Percentiles rank a stretch among this genome's conserved stretches.
Conservation (phyloP, 2,797 vertebrate genomes). For the Falco peregrinus region DNA sequence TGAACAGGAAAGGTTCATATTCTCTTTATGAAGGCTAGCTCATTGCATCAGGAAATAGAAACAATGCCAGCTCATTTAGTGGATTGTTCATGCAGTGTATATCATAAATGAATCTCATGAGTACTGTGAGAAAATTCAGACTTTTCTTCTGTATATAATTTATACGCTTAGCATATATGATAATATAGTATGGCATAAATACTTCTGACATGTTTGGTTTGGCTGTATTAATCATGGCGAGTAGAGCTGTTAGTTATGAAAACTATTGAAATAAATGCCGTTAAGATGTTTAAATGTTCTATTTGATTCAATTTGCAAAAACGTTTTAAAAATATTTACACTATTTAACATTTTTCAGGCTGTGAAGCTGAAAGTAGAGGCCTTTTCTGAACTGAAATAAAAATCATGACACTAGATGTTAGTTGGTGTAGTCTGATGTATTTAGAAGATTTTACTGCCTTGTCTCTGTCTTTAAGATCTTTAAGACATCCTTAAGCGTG, state of each 20-base stretch:
- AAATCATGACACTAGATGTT: background rate
- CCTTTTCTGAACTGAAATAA: background rate
- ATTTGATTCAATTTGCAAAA: background rate
- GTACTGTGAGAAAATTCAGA: slow-evolving; percentile 21
- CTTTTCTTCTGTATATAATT: background rate
- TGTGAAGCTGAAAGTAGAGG: background rate
- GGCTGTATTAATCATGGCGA: slow-evolving; percentile 9
- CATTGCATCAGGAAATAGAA: background rate
- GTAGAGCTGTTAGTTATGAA: slow-evolving; percentile 8
- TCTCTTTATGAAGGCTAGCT: background rate
- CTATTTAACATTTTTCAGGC: background rate
- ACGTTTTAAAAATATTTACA: background rate
- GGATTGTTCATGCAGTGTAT: background rate
- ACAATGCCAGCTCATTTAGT: background rate
- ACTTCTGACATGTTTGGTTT: slow-evolving; percentile 24
- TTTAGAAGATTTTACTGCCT: background rate
- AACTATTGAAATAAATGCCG: slow-evolving; percentile 14
- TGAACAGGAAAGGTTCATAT: background rate
- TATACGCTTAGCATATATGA: background rate
- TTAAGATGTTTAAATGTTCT: background rate
- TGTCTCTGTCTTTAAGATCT: background rate
- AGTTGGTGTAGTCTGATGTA: background rate
- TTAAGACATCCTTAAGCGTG: background rate
- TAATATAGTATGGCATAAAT: background rate
- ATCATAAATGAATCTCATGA: background rate